Percentiles rank a stretch among this genome's conserved stretches.
Evolutionary conservation across 2,113 vertebrate genomes (phyloP).

Genomic region (Gadus chalcogrammus): DNA sequence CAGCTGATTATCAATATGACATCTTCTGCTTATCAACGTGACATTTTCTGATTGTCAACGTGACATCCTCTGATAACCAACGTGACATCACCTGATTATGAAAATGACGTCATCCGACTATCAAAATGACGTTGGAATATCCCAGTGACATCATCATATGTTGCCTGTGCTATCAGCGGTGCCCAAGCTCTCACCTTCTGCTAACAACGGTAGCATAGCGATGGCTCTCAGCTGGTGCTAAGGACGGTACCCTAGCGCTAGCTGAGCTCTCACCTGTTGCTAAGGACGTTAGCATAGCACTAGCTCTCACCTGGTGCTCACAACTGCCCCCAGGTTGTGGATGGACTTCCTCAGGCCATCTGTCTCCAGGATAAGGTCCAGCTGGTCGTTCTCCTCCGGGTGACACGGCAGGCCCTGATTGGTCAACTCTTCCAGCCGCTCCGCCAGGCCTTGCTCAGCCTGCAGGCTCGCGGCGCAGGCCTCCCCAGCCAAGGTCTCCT

Average conservation of each 20-base stretch:
- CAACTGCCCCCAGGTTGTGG: conserved; percentile 92
- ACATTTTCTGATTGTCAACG: too few relatives aligned
- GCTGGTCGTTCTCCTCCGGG: conserved; percentile 92
- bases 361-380: conserved; percentile 92
- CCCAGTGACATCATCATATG: too few relatives aligned
- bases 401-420: conserved; percentile 81
- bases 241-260: conserved; percentile 78
- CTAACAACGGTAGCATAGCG: conserved; percentile 84
- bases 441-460: conserved; percentile 83
- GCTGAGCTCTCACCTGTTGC: conserved; percentile 76
- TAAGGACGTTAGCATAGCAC: conserved; percentile 81
- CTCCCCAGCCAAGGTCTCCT: conserved; percentile 84
- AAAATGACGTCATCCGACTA: too few relatives aligned
- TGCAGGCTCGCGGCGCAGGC: conserved; percentile 81
- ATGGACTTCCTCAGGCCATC: conserved; percentile 94
- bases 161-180: too few relatives aligned
- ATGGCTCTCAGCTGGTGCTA: conserved; percentile 75
- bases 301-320: conserved; percentile 79
- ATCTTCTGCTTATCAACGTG: too few relatives aligned
- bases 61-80: too few relatives aligned
- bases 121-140: too few relatives aligned
- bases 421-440: conserved; percentile 80
- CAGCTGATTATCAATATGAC: too few relatives aligned
- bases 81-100: too few relatives aligned
- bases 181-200: conserved; percentile 64